A percentile compares a stretch with the other conserved stretches of the same genome.
These are phyloP conservation scores for Xiphorhynchus erythropygius DNA, from an alignment of 2,797 vertebrate genomes.

Conservation along the genomic window DNA sequence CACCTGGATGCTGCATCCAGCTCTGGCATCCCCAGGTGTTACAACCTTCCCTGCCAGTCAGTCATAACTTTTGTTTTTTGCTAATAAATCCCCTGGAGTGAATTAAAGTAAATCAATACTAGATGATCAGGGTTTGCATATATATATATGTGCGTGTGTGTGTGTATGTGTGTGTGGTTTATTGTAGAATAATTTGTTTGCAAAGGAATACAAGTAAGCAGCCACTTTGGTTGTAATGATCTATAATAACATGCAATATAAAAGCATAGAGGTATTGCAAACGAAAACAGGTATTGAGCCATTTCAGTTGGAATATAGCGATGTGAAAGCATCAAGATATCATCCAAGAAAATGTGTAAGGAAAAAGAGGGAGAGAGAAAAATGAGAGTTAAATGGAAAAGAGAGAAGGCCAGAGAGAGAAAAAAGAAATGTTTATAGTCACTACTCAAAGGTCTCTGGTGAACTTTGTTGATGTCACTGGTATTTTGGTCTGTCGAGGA, in stretches of 20 bases:
- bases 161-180: neutral
- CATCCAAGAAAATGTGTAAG: neutral
- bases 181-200: neutral
- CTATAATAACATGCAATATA: neutral
- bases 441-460: neutral
- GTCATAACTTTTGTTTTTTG: neutral
- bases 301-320: neutral
- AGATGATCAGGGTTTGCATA: neutral
- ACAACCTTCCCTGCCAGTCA: neutral
- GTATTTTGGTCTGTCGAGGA: neutral
- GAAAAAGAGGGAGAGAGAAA: neutral
- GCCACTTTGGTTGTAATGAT: neutral
- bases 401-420: neutral
- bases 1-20: neutral
- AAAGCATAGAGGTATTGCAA: neutral
- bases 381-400: neutral
- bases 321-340: neutral
- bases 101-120: neutral
- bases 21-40: neutral
- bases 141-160: neutral
- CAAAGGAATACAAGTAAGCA: neutral
- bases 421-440: neutral
- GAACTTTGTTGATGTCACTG: neutral
- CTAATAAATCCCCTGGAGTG: neutral
- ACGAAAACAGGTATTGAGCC: neutral